Evolutionary conservation across 2,797 vertebrate genomes (phyloP).

Genomic region (Bovichtus variegatus): DNA sequence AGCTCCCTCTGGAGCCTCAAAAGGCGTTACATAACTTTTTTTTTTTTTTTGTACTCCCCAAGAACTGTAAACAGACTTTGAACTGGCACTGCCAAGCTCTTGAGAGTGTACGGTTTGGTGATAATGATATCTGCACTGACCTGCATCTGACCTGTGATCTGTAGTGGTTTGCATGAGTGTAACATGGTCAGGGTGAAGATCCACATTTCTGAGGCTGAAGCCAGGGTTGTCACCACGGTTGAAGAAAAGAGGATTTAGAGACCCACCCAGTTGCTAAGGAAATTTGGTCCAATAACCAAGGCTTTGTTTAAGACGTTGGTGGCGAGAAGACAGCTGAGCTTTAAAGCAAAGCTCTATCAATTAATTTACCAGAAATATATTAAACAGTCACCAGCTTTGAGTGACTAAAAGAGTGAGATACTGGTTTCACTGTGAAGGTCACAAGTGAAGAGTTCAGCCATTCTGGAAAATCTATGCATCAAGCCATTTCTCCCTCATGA

Average conservation of each 20-base stretch:
- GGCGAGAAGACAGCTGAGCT: not conserved
- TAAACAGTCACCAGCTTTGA: not conserved
- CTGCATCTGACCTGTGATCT: not conserved
- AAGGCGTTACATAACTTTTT: not conserved
- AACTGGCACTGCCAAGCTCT: not conserved
- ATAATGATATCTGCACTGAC: not conserved
- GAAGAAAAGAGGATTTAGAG: not conserved
- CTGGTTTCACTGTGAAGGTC: not conserved
- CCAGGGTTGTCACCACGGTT: not conserved
- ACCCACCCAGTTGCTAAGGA: not conserved
- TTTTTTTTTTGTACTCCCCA: not conserved
- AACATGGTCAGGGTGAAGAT: not conserved
- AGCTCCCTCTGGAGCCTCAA: not conserved
- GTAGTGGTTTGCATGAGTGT: not conserved
- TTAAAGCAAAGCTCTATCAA: not conserved
- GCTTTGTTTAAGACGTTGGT: not conserved
- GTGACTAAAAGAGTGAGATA: not conserved
- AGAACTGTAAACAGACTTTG: not conserved
- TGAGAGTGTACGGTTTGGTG: not conserved
- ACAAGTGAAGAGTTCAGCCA: not conserved
- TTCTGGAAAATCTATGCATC: constrained; percentile 8
- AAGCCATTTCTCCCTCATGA: constrained; percentile 1
- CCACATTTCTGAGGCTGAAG: not conserved
- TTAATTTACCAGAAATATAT: not conserved
- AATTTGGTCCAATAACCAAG: not conserved